These are phyloP conservation scores for Trachops cirrhosus DNA, from an alignment of 2,797 vertebrate species.

Conservation along the genomic window DNA sequence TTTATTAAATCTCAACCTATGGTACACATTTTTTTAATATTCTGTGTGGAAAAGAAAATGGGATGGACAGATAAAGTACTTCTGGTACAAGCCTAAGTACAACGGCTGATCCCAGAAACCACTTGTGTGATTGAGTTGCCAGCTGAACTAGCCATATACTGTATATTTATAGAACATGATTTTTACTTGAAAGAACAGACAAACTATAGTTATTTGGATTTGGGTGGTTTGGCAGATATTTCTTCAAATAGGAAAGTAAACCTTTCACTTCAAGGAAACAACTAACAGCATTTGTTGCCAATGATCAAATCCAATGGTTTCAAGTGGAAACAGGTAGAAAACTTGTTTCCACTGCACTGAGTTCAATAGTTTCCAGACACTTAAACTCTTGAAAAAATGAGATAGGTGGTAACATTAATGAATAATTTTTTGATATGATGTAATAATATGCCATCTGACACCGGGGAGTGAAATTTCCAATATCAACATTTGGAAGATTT, in stretches of 20 bases:
- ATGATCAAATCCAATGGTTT: neutral
- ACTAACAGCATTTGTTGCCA: neutral
- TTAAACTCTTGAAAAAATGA: neutral
- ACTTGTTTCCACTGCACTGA: neutral
- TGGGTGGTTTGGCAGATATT: neutral
- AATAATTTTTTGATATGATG: neutral
- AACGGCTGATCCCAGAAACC: neutral
- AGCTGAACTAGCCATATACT: neutral
- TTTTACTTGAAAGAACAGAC: neutral
- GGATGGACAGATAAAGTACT: neutral
- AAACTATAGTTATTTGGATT: neutral
- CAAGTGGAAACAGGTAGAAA: slow-evolving; percentile 14
- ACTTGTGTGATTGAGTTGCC: neutral
- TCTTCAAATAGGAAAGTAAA: slow-evolving; percentile 19
- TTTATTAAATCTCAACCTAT: neutral
- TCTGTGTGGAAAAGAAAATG: neutral
- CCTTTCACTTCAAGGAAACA: slow-evolving; percentile 2
- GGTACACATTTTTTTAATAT: slow-evolving; percentile 5
- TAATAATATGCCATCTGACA: neutral
- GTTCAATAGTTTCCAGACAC: neutral
- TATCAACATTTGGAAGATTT: slow-evolving; percentile 8
- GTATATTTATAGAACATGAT: neutral
- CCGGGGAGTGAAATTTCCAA: neutral
- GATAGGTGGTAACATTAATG: neutral
- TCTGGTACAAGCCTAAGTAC: neutral